These are phyloP conservation scores for Drosophila nr. perissopoda DNA, from an alignment of 2,888 invertebrate species.

Conservation along the genomic window DNA sequence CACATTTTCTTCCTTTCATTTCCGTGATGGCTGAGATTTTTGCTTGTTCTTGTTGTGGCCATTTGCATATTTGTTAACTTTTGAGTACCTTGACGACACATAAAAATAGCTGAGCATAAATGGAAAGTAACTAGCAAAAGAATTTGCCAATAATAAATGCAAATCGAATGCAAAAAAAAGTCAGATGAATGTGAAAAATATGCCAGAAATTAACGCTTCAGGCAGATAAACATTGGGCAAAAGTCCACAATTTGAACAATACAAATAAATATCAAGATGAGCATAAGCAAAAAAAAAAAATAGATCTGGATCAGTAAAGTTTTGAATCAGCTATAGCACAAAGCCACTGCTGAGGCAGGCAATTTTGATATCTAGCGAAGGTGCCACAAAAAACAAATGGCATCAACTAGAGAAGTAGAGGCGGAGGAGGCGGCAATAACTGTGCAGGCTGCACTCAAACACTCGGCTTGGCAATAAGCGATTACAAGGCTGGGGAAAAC, in stretches of 20 bases:
- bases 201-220: not conserved
- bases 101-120: not conserved
- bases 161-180: constrained; percentile 11
- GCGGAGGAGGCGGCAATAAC: constrained; percentile 5
- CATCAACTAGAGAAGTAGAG: not conserved
- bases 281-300: not conserved
- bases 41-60: constrained; percentile 10
- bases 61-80: constrained; percentile 34
- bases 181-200: not conserved
- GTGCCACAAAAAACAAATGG: not conserved
- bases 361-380: not conserved
- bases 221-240: not conserved
- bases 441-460: constrained; percentile 4
- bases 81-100: constrained; percentile 1
- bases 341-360: not conserved
- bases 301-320: not conserved
- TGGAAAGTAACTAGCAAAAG: not conserved
- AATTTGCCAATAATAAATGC: constrained; percentile 3
- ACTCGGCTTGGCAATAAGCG: constrained; percentile 1
- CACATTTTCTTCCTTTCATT: constrained; percentile 2
- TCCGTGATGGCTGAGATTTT: constrained; percentile 10
- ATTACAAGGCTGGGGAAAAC: not conserved
- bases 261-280: not conserved
- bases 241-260: not conserved
- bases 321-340: not conserved